A percentile compares a stretch with the other conserved stretches of the same genome.
phyloP scores from a whole-genome alignment of 2,888 invertebrate genomes.

The Gymnoscelis rufifasciata region DNA sequence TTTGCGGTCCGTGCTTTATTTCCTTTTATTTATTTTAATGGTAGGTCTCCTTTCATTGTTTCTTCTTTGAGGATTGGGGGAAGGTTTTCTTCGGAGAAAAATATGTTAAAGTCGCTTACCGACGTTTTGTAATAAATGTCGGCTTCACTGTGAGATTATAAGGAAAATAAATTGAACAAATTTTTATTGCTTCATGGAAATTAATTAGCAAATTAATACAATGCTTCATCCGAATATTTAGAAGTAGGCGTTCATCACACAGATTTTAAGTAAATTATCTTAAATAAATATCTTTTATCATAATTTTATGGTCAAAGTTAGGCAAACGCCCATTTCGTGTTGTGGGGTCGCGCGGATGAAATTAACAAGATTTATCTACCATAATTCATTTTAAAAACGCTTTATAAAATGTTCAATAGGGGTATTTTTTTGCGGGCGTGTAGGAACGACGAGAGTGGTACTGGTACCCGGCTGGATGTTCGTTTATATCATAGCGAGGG shows the following conservation, averaged over 20 bases:
- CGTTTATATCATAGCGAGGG: constrained; percentile 72
- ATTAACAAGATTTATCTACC: constrained; percentile 35
- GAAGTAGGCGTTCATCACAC: constrained; percentile 49
- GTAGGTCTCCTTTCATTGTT: constrained; percentile 72
- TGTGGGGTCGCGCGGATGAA: constrained; percentile 52
- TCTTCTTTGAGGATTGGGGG: constrained; percentile 61
- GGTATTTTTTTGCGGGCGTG: constrained; percentile 32
- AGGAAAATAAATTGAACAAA: constrained; percentile 56
- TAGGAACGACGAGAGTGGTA: constrained; percentile 46
- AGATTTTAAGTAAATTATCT: constrained; percentile 59
- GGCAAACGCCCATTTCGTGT: constrained; percentile 60
- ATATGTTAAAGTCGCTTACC: constrained; percentile 51
- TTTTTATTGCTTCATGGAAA: constrained; percentile 54
- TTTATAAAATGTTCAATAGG: constrained; percentile 29
- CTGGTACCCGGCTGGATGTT: constrained; percentile 66
- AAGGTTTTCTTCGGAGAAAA: constrained; percentile 51
- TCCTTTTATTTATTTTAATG: constrained; percentile 79
- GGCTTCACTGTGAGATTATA: constrained; percentile 49
- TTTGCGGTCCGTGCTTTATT: constrained; percentile 76
- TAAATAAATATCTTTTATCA: constrained; percentile 71
- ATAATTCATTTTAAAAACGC: constrained; percentile 39
- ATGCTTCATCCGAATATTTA: constrained; percentile 19
- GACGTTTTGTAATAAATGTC: constrained; percentile 56
- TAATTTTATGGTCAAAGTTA: constrained; percentile 67
- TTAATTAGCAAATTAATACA: constrained; percentile 39